Evolutionary conservation across 2,888 invertebrate genomes (phyloP).

Genomic region (Venusia cambrica): DNA sequence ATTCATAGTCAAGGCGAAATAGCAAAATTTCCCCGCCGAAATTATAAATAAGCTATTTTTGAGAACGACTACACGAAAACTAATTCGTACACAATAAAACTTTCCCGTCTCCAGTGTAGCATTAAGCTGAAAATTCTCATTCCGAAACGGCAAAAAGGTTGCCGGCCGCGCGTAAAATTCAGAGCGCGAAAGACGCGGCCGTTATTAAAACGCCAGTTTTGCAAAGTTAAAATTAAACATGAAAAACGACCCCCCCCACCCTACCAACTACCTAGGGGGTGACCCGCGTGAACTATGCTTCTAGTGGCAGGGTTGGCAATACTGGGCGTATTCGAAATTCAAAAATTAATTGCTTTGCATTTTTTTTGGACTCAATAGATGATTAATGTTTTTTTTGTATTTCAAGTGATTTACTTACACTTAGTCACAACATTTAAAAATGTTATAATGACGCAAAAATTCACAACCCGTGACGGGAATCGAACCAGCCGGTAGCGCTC

Average conservation of each 20-base stretch:
- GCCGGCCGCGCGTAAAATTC: slow-evolving; percentile 61
- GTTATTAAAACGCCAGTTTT: slow-evolving; percentile 78
- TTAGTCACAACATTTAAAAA: too few relatives aligned
- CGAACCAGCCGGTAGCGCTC: too few relatives aligned
- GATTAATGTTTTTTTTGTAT: too few relatives aligned
- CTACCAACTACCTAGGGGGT: slow-evolving; percentile 37
- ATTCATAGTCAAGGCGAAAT: slow-evolving; percentile 1
- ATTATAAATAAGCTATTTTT: slow-evolving; percentile 25
- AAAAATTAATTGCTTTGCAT: too few relatives aligned
- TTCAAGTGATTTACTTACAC: too few relatives aligned
- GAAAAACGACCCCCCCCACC: slow-evolving; percentile 64
- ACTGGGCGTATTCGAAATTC: not conserved
- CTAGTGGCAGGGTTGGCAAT: slow-evolving; percentile 39
- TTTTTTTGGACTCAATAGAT: too few relatives aligned
- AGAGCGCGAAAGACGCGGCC: slow-evolving; percentile 66
- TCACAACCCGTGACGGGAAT: too few relatives aligned
- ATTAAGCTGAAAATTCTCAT: slow-evolving; percentile 61
- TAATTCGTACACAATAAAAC: slow-evolving; percentile 72
- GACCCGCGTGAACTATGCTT: slow-evolving; percentile 51
- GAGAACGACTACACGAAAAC: slow-evolving; percentile 44
- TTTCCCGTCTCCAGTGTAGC: slow-evolving; percentile 59
- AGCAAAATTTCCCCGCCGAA: slow-evolving; percentile 8
- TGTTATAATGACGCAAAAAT: too few relatives aligned
- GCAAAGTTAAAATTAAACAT: slow-evolving; percentile 81
- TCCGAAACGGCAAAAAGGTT: slow-evolving; percentile 62